A percentile compares a stretch with the other conserved stretches of the same genome.
Evolutionary conservation across 2,888 invertebrate species (phyloP).

Genomic region (Pandemis corylana): DNA sequence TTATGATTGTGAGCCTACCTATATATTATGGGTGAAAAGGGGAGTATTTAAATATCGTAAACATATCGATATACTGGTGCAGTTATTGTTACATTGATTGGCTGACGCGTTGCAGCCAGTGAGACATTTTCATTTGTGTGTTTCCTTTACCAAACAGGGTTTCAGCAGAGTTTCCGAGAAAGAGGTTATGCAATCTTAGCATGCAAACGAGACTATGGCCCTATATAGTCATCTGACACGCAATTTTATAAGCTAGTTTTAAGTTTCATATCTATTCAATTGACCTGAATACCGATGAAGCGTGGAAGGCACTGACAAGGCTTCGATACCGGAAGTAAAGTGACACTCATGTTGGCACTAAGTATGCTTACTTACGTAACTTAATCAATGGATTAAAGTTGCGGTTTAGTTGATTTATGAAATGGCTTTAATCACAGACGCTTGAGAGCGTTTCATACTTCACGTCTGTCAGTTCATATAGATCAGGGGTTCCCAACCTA

Average conservation of each 20-base stretch:
- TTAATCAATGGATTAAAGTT: conserved; percentile 31
- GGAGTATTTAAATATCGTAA: no score
- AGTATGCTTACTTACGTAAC: conserved; percentile 17
- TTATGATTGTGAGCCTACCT: no score
- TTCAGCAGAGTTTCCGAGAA: no score
- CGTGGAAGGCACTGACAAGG: conserved; percentile 33
- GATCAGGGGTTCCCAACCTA: no score
- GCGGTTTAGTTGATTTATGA: neutral
- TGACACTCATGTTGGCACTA: conserved; percentile 22
- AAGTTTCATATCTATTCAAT: conserved; percentile 22
- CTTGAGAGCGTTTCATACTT: no score
- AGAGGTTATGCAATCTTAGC: neutral
- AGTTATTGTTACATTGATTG: no score
- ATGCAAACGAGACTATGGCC: neutral
- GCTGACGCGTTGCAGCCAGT: no score
- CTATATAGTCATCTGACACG: neutral
- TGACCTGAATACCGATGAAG: conserved; percentile 23
- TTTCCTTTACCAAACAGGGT: no score
- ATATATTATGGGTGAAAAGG: no score
- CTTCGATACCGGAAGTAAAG: conserved; percentile 35
- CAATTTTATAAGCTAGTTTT: conserved; percentile 15
- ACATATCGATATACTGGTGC: no score
- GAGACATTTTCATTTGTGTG: no score
- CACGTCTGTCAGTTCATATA: no score
- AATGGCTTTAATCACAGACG: neutral